phyloP scores from a whole-genome alignment of 2,113 vertebrate genomes.

The Sisor rabdophorus region DNA sequence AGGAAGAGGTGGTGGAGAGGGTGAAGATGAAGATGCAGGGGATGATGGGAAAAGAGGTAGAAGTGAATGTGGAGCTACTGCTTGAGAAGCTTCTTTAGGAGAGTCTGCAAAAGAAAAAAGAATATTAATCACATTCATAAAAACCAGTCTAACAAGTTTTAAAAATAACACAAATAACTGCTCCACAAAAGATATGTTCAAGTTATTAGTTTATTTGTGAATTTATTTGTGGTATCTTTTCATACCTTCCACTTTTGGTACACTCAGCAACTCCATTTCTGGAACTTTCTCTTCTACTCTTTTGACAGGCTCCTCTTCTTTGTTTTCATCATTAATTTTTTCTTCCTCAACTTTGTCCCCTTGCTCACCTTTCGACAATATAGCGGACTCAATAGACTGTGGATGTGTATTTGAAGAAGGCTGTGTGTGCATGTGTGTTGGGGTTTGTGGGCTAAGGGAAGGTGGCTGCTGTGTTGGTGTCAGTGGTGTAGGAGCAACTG shows the following conservation, averaged over 20 bases:
- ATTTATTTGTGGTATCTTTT: constrained; percentile 2
- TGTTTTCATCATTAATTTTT: not conserved
- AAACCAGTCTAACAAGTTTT: not conserved
- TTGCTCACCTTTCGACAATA: constrained; percentile 55
- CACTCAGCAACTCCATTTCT: constrained; percentile 61
- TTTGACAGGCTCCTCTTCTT: constrained; percentile 26
- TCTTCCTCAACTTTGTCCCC: constrained; percentile 48
- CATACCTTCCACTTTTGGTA: constrained; percentile 62
- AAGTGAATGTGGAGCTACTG: constrained; percentile 57
- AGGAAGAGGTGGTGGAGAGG: constrained; percentile 52
- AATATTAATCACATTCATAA: not conserved
- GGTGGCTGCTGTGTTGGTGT: constrained; percentile 56
- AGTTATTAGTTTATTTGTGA: not conserved
- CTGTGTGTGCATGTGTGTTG: constrained; percentile 58
- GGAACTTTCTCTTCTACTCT: constrained; percentile 49
- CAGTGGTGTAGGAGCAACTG: constrained; percentile 51
- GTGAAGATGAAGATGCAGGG: constrained; percentile 53
- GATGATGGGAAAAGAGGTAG: constrained; percentile 62
- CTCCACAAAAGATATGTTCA: not conserved
- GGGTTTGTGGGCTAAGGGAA: constrained; percentile 61
- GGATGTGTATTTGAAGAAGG: constrained; percentile 50
- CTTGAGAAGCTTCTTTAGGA: constrained; percentile 57
- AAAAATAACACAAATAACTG: not conserved
- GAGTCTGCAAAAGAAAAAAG: constrained; percentile 49
- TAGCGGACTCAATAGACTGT: constrained; percentile 59